phyloP scores from a whole-genome alignment of 2,888 invertebrate species.

The Palloptera scutellata region DNA sequence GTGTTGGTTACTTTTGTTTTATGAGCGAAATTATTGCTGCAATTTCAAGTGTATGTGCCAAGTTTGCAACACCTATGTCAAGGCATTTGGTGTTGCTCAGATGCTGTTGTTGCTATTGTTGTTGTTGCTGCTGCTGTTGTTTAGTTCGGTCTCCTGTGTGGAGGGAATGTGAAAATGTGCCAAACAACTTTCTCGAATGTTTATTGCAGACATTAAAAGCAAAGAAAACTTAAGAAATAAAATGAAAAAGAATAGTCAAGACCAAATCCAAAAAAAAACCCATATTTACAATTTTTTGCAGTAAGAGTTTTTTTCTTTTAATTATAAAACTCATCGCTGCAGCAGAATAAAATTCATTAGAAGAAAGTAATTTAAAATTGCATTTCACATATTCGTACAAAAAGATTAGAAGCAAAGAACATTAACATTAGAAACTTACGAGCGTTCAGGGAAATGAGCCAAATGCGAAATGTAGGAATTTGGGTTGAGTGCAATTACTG shows the following conservation, averaged over 20 bases:
- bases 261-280: neutral
- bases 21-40: slow-evolving; percentile 1
- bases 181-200: slow-evolving; percentile 25
- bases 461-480: too few species aligned
- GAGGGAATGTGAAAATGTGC: slow-evolving; percentile 23
- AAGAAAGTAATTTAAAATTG: too few species aligned
- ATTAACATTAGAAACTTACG: too few species aligned
- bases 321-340: too few species aligned
- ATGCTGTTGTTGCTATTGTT: neutral
- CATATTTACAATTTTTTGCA: too few species aligned
- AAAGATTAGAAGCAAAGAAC: too few species aligned
- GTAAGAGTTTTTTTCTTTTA: too few species aligned
- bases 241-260: neutral
- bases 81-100: slow-evolving; percentile 1
- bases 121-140: neutral
- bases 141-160: neutral
- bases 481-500: too few species aligned
- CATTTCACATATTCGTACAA: too few species aligned
- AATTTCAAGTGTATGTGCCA: neutral
- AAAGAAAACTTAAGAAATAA: slow-evolving; percentile 6
- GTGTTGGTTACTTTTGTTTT: neutral
- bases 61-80: slow-evolving; percentile 1
- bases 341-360: too few species aligned
- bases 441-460: too few species aligned
- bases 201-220: neutral